phyloP scores from a whole-genome alignment of 2,113 vertebrate species.

The Riparia riparia region DNA sequence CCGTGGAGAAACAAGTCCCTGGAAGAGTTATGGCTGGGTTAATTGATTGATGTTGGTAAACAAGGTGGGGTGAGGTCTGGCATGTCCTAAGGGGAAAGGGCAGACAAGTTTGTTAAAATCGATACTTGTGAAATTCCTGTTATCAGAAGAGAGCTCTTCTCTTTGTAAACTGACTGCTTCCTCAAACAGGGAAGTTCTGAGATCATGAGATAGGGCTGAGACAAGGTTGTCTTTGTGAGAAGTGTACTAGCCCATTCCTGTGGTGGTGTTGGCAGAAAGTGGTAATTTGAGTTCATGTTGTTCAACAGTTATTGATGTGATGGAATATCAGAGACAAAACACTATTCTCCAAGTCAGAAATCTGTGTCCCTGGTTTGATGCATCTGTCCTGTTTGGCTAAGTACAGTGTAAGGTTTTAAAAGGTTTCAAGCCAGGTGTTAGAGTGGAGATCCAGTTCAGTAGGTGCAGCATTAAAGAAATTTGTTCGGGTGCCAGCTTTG shows the following conservation, averaged over 20 bases:
- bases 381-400: background rate
- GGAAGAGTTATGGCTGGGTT: background rate
- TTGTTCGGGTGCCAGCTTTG: background rate
- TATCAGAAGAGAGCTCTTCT: background rate
- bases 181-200: background rate
- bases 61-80: background rate
- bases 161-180: slow-evolving; percentile 35
- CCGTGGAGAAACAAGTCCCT: background rate
- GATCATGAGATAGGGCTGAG: background rate
- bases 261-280: background rate
- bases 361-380: background rate
- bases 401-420: background rate
- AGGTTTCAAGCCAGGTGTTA: background rate
- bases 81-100: background rate
- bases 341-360: background rate
- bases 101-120: background rate
- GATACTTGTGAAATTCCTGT: background rate
- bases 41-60: background rate
- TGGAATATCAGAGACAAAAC: background rate
- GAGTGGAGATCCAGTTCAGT: accelerated
- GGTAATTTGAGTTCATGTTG: background rate
- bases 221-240: background rate
- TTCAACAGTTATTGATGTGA: background rate
- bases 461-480: background rate
- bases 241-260: background rate